Percentiles rank a stretch among this genome's conserved stretches.
Conservation (phyloP, 2,797 vertebrate genomes). For the Salmo trutta region DNA sequence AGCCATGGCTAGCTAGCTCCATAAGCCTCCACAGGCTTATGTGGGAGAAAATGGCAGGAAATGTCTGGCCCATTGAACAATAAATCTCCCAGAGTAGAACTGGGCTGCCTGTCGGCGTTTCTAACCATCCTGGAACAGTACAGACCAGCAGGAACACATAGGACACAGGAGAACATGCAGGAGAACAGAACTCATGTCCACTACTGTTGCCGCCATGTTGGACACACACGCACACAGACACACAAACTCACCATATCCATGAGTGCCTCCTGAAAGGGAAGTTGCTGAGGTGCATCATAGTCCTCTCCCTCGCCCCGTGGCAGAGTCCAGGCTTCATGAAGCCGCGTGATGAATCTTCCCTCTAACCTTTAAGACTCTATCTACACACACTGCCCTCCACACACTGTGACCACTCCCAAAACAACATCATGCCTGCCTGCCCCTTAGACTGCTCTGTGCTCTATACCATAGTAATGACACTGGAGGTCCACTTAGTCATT, state of each 20-base stretch:
- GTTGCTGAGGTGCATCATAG: slow-evolving; percentile 76
- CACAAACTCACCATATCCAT: slow-evolving; percentile 80
- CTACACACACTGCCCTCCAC: slow-evolving; percentile 52
- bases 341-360: slow-evolving; percentile 25
- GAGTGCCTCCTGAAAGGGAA: slow-evolving; percentile 78
- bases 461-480: background rate
- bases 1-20: background rate
- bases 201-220: background rate
- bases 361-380: slow-evolving; percentile 20
- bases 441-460: background rate
- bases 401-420: slow-evolving; percentile 7
- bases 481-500: background rate
- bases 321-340: slow-evolving; percentile 75
- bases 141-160: slow-evolving; percentile 1
- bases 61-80: slow-evolving; percentile 69
- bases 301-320: slow-evolving; percentile 61
- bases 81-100: slow-evolving; percentile 62
- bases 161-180: slow-evolving; percentile 11
- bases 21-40: slow-evolving; percentile 8
- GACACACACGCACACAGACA: slow-evolving; percentile 5
- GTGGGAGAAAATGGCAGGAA: slow-evolving; percentile 73
- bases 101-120: slow-evolving; percentile 41
- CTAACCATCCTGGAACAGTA: slow-evolving; percentile 20
- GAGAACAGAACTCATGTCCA: background rate
- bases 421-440: background rate